Evolutionary conservation across 2,113 vertebrate species (phyloP).

Genomic region (Odocoileus virginianus): DNA sequence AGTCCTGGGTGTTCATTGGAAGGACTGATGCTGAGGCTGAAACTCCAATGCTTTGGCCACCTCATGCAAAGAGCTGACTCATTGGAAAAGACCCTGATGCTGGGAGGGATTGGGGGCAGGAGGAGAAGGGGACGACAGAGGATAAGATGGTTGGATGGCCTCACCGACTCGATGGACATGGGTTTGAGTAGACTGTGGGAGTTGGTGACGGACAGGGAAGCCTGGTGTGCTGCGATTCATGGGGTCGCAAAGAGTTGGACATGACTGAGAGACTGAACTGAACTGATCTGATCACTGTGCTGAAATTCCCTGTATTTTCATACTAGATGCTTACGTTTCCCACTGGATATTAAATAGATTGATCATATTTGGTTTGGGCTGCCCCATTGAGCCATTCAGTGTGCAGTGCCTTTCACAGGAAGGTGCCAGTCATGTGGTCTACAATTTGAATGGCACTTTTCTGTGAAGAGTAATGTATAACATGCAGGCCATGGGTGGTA

Average conservation of each 20-base stretch:
- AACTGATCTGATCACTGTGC: not conserved
- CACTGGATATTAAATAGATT: too few relatives aligned
- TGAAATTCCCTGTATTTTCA: too few relatives aligned
- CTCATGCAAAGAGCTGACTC: not conserved
- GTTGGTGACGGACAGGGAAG: not conserved
- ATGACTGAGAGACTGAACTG: not conserved
- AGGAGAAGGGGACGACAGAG: not conserved
- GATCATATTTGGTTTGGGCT: too few relatives aligned
- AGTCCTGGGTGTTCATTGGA: not conserved
- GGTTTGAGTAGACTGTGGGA: not conserved
- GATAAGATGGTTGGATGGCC: not conserved
- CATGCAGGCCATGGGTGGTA: too few relatives aligned
- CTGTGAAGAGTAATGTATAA: too few relatives aligned
- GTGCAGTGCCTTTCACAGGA: too few relatives aligned
- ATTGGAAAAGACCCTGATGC: not conserved
- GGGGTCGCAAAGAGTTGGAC: accelerated
- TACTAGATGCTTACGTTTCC: too few relatives aligned
- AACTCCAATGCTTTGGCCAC: not conserved
- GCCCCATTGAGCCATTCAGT: too few relatives aligned
- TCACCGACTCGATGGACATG: not conserved
- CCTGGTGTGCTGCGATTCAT: accelerated
- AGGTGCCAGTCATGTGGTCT: too few relatives aligned
- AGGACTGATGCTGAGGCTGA: not conserved
- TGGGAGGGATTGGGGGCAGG: not conserved
- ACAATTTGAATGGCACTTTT: too few relatives aligned